Conservation (phyloP, 2,888 invertebrate species). For the Hymenopus coronatus region DNA sequence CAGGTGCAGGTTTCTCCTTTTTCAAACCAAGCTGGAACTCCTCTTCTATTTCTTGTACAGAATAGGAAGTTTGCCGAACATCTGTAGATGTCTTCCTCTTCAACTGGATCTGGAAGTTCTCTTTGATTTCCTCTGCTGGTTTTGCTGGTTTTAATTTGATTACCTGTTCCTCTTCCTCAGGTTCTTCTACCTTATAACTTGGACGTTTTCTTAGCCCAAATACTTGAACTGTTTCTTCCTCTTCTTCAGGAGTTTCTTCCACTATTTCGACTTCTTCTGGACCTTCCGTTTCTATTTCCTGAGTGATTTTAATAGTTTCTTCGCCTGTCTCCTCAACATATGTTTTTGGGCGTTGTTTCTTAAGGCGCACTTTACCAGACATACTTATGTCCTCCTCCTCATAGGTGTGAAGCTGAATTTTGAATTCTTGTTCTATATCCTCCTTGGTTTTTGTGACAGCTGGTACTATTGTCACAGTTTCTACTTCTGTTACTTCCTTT, state of each 20-base stretch:
- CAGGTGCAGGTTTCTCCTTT: constrained; percentile 53
- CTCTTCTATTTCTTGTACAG: constrained; percentile 52
- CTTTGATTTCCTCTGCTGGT: constrained; percentile 45
- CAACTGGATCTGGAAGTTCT: constrained; percentile 49
- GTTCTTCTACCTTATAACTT: constrained; percentile 30
- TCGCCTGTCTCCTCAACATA: constrained; percentile 76
- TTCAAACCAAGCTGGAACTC: constrained; percentile 41
- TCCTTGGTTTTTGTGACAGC: constrained; percentile 75
- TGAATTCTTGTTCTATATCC: constrained; percentile 87
- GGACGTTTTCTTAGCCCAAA: constrained; percentile 24
- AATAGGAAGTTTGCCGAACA: constrained; percentile 51
- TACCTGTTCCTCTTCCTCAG: constrained; percentile 23
- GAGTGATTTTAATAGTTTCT: constrained; percentile 66
- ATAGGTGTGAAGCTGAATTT: constrained; percentile 79
- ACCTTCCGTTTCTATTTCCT: constrained; percentile 60
- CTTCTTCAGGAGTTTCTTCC: constrained; percentile 28
- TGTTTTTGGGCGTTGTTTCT: constrained; percentile 67
- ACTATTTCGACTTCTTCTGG: constrained; percentile 32
- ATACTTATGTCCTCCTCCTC: constrained; percentile 86
- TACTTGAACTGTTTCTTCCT: constrained; percentile 6
- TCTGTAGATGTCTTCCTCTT: constrained; percentile 47
- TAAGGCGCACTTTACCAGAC: constrained; percentile 77
- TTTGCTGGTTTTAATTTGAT: neutral
- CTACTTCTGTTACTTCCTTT: constrained; percentile 70
- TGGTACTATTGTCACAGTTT: constrained; percentile 77